Conservation (phyloP, 2,888 invertebrate genomes). For the Ectemnius lituratus region DNA sequence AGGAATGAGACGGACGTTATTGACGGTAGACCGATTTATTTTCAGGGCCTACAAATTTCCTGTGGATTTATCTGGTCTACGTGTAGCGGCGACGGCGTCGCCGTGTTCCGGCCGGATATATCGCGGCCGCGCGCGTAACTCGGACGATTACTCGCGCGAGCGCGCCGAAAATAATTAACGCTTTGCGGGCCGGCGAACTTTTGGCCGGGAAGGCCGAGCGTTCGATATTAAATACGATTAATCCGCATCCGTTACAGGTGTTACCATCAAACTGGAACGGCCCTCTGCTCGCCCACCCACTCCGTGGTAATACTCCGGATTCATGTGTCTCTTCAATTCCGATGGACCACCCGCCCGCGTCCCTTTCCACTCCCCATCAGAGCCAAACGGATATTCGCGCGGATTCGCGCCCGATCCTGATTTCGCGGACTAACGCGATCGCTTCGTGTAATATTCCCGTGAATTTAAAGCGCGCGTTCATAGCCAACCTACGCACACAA, state of each 20-base stretch:
- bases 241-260: not conserved
- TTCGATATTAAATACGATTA: slow-evolving; percentile 3
- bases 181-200: not conserved
- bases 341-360: not conserved
- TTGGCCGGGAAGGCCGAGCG: not conserved
- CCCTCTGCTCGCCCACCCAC: slow-evolving; percentile 5
- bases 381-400: not conserved
- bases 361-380: not conserved
- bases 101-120: no score
- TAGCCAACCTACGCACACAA: no score
- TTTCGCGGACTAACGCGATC: not conserved
- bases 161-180: slow-evolving; percentile 3
- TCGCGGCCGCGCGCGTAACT: slow-evolving; percentile 16
- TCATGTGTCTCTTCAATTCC: not conserved
- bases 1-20: no score
- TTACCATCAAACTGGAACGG: no score
- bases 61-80: slow-evolving; percentile 28
- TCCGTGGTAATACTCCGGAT: not conserved
- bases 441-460: not conserved
- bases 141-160: slow-evolving; percentile 29
- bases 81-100: not conserved
- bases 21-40: not conserved
- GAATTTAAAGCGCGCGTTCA: slow-evolving; percentile 14
- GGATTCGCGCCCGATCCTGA: not conserved
- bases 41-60: slow-evolving; percentile 15